A percentile compares a stretch with the other conserved stretches of the same genome.
phyloP scores from a whole-genome alignment of 2,888 invertebrate species.

The Hemistola chrysoprasaria region DNA sequence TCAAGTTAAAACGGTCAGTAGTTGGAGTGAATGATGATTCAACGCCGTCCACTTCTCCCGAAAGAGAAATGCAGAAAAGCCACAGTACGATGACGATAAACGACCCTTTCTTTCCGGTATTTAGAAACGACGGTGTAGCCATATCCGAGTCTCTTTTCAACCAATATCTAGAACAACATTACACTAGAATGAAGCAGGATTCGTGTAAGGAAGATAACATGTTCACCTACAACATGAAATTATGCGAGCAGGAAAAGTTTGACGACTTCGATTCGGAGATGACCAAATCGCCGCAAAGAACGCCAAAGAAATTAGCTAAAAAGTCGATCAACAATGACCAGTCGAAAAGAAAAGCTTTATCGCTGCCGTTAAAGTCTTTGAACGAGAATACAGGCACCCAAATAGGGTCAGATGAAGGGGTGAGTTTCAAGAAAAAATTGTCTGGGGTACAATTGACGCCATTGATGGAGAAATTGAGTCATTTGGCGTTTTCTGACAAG shows the following conservation, averaged over 20 bases:
- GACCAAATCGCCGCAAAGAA: conserved; percentile 64
- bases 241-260: conserved; percentile 66
- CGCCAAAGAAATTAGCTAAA: conserved; percentile 66
- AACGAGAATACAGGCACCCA: conserved; percentile 66
- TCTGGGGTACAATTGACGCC: conserved; percentile 90
- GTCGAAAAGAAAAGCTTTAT: conserved; percentile 82
- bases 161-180: conserved; percentile 86
- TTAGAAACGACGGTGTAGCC: conserved; percentile 87
- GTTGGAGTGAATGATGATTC: conserved; percentile 48
- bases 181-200: conserved; percentile 77
- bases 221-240: conserved; percentile 64
- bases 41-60: conserved; percentile 46
- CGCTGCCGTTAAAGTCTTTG: conserved; percentile 87
- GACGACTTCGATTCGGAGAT: conserved; percentile 77
- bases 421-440: conserved; percentile 76
- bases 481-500: conserved; percentile 86
- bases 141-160: conserved; percentile 87
- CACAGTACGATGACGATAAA: conserved; percentile 86
- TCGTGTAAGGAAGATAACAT: conserved; percentile 66
- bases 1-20: conserved; percentile 63
- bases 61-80: conserved; percentile 51
- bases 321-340: conserved; percentile 59
- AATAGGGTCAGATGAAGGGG: conserved; percentile 54
- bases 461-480: conserved; percentile 90
- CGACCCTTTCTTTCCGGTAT: conserved; percentile 90